Evolutionary conservation across 2,888 invertebrate species (phyloP), one percentile per base, ranked within the genome.

Genomic region (Drepana falcataria): DNA sequence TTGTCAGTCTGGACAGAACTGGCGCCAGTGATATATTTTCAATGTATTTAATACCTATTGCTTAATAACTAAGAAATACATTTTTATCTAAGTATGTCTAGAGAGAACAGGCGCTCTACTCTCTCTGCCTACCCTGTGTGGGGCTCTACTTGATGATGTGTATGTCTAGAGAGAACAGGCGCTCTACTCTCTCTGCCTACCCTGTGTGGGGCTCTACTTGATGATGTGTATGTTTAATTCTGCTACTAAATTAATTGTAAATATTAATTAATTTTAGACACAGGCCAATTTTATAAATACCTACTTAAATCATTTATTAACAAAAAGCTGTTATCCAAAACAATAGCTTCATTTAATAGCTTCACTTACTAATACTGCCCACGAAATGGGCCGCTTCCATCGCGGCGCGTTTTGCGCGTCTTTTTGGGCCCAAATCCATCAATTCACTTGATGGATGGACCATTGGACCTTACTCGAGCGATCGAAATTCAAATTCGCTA

Each of bases 401-500:
- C 85, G 82, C 77, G 71, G 68, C 56, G 69, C 71, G 72, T 83
- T 79, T 84, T 82, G 79, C 78, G 75, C 76, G 62, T 86, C 84
- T 81, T 90, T 90, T 90, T 90, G 85, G 88, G 68, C 83, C 87
- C 80, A 68, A 88, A 88, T 90, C 86, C 90, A 91, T 91, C 90
- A 91, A 90, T 91, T 89, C 87, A 77, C 68, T 75, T 89, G 90
- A 91, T 89, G 90, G 89, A 90, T 90, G 90, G 81, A 80, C 80
- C 85, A 74, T 78, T 79, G 81, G 78, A 75, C 71, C 71, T 66
- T 75, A 51, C 66, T 75, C 78, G 73, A 77, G 83, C 85, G 83
- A 88, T 89, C 88, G 86, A 87, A 87, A 88, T 88, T 90, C 87
- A 90, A 91, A 91, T 91, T 90, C 87, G 90, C 90, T 87, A 90